Percentiles rank a stretch among this genome's conserved stretches.
Conservation (phyloP, 2,797 vertebrate species). For the Tadarida brasiliensis region DNA sequence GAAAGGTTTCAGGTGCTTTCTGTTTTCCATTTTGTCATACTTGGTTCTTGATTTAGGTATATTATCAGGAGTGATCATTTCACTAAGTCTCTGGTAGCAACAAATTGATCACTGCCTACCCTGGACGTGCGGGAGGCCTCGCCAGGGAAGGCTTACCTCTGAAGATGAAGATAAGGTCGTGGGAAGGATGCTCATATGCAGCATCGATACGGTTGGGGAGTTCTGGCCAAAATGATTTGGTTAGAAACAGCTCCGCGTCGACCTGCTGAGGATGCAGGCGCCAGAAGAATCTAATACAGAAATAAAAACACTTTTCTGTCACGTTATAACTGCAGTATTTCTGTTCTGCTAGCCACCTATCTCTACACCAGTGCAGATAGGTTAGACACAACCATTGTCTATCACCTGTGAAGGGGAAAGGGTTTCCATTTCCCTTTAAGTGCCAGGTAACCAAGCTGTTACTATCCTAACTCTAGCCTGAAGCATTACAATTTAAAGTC, state of each 20-base stretch:
- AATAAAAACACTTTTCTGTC: slow-evolving; percentile 23
- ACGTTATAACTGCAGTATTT: not conserved
- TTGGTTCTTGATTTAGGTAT: not conserved
- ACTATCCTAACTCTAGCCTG: not conserved
- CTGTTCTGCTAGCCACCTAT: not conserved
- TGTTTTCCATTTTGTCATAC: not conserved
- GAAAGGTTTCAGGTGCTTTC: not conserved
- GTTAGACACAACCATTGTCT: not conserved
- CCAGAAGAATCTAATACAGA: slow-evolving; percentile 94
- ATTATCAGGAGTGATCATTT: not conserved
- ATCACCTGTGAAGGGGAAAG: not conserved
- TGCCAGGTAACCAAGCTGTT: not conserved
- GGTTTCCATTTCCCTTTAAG: not conserved
- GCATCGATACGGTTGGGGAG: slow-evolving; percentile 95
- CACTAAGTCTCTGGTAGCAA: not conserved
- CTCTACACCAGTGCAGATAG: not conserved
- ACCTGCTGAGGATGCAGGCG: slow-evolving; percentile 94
- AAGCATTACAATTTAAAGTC: not conserved
- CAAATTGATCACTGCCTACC: not conserved
- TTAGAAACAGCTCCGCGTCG: slow-evolving; percentile 92
- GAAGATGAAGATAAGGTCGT: slow-evolving; percentile 90
- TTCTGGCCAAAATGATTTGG: slow-evolving; percentile 95
- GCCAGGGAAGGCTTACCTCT: slow-evolving; percentile 85
- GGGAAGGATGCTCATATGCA: slow-evolving; percentile 94
- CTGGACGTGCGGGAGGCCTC: not conserved